A percentile compares a stretch with the other conserved stretches of the same genome.
These are phyloP conservation scores for Octonoba sinensis DNA, from an alignment of 2,888 invertebrate species.

Conservation along the genomic window DNA sequence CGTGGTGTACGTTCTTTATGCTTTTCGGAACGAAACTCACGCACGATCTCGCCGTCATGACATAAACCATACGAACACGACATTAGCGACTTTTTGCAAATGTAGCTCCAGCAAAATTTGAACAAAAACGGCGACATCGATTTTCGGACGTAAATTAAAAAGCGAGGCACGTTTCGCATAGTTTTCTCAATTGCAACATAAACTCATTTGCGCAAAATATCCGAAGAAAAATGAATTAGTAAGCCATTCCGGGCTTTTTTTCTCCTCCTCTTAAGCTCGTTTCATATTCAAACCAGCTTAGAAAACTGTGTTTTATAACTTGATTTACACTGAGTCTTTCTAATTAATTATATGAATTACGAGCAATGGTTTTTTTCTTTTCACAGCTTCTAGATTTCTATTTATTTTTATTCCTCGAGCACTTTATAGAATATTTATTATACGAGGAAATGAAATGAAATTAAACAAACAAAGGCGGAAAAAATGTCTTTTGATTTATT, in stretches of 20 bases:
- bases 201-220: conserved; percentile 48
- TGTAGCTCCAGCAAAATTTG: neutral
- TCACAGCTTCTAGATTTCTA: conserved; percentile 3
- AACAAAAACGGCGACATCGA: conserved; percentile 45
- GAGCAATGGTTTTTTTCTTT: conserved; percentile 26
- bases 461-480: conserved; percentile 31
- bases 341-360: conserved; percentile 62
- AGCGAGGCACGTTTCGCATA: conserved; percentile 38
- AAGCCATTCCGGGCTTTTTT: conserved; percentile 36
- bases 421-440: conserved; percentile 62
- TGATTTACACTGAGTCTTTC: conserved; percentile 60
- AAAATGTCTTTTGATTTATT: conserved; percentile 51
- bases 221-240: conserved; percentile 58
- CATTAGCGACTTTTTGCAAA: conserved; percentile 43
- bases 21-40: too few relatives aligned
- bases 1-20: conserved; percentile 35
- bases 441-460: conserved; percentile 46
- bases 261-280: conserved; percentile 25
- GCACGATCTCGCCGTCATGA: conserved; percentile 22
- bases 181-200: conserved; percentile 15
- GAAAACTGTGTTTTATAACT: conserved; percentile 61
- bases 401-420: conserved; percentile 21
- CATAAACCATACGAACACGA: conserved; percentile 47
- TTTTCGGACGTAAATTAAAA: conserved; percentile 56
- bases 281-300: conserved; percentile 34